Conservation (phyloP, 1,140 invertebrate species). For the Solen grandis region DNA sequence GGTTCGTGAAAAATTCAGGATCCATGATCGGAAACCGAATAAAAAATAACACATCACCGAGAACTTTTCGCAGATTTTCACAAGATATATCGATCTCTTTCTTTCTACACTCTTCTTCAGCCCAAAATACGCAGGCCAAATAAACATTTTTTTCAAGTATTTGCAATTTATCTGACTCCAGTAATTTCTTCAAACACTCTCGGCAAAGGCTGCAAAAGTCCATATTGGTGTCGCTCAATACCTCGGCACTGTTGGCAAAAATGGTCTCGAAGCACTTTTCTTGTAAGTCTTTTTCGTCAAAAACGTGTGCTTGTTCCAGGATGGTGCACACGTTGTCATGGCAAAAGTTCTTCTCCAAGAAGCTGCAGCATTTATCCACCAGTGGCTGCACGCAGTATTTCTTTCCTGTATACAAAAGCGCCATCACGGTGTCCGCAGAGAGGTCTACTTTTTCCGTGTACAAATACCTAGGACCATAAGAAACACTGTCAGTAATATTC, state of each 20-base stretch:
- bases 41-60: constrained; percentile 45
- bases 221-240: constrained; percentile 11
- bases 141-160: constrained; percentile 45
- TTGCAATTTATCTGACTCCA: constrained; percentile 44
- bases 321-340: constrained; percentile 87
- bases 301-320: constrained; percentile 57
- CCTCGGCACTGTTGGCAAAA: constrained; percentile 9
- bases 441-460: constrained; percentile 73
- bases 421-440: constrained; percentile 90
- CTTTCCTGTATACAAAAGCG: constrained; percentile 90
- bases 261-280: constrained; percentile 44
- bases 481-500: too few species aligned
- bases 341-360: constrained; percentile 87
- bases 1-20: constrained; percentile 11
- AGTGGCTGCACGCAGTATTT: constrained; percentile 90
- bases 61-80: constrained; percentile 26
- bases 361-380: constrained; percentile 90
- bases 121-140: constrained; percentile 43
- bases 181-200: constrained; percentile 39
- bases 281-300: constrained; percentile 48
- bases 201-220: constrained; percentile 42
- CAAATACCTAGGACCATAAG: constrained; percentile 66
- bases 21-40: constrained; percentile 59
- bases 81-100: constrained; percentile 22
- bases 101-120: constrained; percentile 40